Conservation (phyloP, 64 coral and sea anemone species). For the Stylophora pistillata region DNA sequence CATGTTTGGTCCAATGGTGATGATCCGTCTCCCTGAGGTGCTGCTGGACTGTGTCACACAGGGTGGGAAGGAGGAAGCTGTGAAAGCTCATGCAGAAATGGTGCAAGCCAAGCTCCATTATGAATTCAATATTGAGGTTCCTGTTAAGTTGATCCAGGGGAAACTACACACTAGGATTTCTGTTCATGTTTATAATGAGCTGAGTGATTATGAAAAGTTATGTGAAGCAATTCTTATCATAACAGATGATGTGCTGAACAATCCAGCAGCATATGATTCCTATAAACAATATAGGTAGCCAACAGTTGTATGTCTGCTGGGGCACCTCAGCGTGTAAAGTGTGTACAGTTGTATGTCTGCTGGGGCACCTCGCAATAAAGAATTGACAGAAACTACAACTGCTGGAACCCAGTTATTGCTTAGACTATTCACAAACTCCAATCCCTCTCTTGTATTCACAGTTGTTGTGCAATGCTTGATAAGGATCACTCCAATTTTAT, state of each 20-base stretch:
- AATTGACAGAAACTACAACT: no score
- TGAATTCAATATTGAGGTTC: slow-evolving; percentile 55
- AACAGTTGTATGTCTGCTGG: not conserved
- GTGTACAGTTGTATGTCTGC: not conserved
- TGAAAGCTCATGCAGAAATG: slow-evolving; percentile 49
- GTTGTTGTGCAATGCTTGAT: no score
- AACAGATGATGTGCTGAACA: not conserved
- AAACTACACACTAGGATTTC: slow-evolving; percentile 44
- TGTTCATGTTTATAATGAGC: slow-evolving; percentile 62
- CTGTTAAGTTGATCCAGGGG: slow-evolving; percentile 51
- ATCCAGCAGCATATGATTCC: not conserved
- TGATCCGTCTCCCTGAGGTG: slow-evolving; percentile 36
- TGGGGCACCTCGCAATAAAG: not conserved
- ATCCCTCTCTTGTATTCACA: no score
- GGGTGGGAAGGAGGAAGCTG: not conserved
- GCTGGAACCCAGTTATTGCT: no score
- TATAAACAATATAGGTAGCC: slow-evolving; percentile 8
- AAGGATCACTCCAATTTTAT: no score
- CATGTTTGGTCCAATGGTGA: slow-evolving; percentile 66
- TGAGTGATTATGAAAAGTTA: slow-evolving; percentile 46
- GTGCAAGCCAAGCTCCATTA: slow-evolving; percentile 56
- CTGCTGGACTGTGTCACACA: slow-evolving; percentile 29
- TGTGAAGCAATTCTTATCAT: slow-evolving; percentile 16
- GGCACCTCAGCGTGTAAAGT: not conserved
- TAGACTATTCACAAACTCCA: no score